A percentile compares a stretch with the other conserved stretches of the same genome.
These are phyloP conservation scores for Coelinius sp. DNA, from an alignment of 2,888 invertebrate genomes.

Conservation along the genomic window DNA sequence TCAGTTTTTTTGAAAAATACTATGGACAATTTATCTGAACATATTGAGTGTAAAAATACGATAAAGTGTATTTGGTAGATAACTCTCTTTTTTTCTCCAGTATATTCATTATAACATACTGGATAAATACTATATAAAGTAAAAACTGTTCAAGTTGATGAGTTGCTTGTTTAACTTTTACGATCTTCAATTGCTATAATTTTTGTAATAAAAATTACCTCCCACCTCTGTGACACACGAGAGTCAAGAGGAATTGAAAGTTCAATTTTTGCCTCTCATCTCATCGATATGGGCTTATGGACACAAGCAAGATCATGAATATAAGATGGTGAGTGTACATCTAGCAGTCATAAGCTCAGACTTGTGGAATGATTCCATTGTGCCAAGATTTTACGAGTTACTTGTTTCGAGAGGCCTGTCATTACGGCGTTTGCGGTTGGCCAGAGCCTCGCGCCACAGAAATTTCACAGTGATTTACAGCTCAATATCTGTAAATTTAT, in stretches of 20 bases:
- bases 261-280: background rate
- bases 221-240: constrained; percentile 14
- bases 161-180: constrained; percentile 4
- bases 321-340: constrained; percentile 38
- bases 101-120: background rate
- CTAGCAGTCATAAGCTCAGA: constrained; percentile 41
- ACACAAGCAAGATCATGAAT: background rate
- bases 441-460: constrained; percentile 47
- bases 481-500: constrained; percentile 66
- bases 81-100: background rate
- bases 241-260: background rate
- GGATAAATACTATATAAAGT: background rate
- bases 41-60: background rate
- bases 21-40: background rate
- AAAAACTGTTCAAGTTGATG: background rate
- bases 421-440: constrained; percentile 62
- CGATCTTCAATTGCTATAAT: constrained; percentile 9
- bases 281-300: background rate
- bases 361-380: constrained; percentile 65
- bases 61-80: no score
- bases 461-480: constrained; percentile 66
- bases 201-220: constrained; percentile 14
- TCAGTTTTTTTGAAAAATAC: background rate
- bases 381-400: constrained; percentile 68
- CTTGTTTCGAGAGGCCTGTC: constrained; percentile 63